Evolutionary conservation across 2,797 vertebrate species (phyloP), one percentile per base, ranked within the genome.

Genomic region (Danio albolineatus): DNA sequence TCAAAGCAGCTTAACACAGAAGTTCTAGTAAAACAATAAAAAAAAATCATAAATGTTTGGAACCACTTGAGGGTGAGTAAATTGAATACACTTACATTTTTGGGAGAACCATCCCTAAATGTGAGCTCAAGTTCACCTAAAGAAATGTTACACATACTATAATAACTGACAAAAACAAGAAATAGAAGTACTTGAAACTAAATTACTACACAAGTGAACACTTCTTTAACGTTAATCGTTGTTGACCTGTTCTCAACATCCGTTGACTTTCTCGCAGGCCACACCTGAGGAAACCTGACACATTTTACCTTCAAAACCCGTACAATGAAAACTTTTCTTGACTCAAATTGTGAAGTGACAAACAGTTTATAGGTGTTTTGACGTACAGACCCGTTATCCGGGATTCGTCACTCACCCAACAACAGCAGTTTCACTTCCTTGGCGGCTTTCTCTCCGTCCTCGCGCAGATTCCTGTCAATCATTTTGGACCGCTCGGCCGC

Each of bases 361-460:
- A n/a, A 16, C 17, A 13, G 57, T 9, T 48, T 62, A 17, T 14
- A 38, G 10, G 10, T n/a, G 7, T 39, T n/a, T 0, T n/a, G 28
- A 3, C 21, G 28, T 7, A 16, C 17, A 46, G 7, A 51, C 7
- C 53, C 43, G 76, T 38, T 48, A 21, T 51, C 38, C 3, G 56
- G 4, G 10, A 10, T 4, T 7, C 8, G 7, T 43, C 14, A 62
- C 92, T 91, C 90, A 99, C 97, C 97, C 72, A 99, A 89, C 73
- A 99, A 93, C 81, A 99, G 95, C 91, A 99, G 95, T 86, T 99
- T 99, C 87, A 98, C 97, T 92, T 99, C 97, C 86, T 96, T 93
- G 62, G 97, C 96, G 82, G 97, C 96, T 88, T 98, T 99, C 90
- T 98, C 97, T 66, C 97, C 97, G 85, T 98, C 97, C 86, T 98